These are phyloP conservation scores for Melanotaenia pygmaea DNA, from an alignment of 2,797 vertebrate species.

Conservation along the genomic window DNA sequence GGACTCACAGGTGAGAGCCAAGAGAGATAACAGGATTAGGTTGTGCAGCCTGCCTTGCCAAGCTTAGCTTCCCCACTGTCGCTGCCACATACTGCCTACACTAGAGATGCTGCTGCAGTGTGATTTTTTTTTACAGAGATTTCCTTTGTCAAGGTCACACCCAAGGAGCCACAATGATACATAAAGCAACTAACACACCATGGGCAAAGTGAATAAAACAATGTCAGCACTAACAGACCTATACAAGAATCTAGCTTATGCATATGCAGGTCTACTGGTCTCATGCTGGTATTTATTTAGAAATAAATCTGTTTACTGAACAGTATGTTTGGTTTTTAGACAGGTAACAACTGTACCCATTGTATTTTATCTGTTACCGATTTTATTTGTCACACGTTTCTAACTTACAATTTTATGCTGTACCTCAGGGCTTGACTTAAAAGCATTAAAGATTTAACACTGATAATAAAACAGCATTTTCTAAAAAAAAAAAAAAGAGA, in stretches of 20 bases:
- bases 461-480: neutral
- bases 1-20: conserved; percentile 63
- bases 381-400: neutral
- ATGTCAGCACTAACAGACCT: conserved; percentile 18
- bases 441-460: neutral
- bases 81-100: conserved; percentile 59
- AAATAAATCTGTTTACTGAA: neutral
- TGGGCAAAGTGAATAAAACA: conserved; percentile 23
- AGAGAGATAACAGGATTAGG: conserved; percentile 77
- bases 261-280: neutral
- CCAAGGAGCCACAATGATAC: conserved; percentile 15
- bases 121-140: conserved; percentile 23
- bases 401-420: neutral
- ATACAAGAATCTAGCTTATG: neutral
- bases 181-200: conserved; percentile 17
- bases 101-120: conserved; percentile 40
- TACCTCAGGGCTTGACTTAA: neutral
- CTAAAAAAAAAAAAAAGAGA: too few species aligned
- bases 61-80: conserved; percentile 58
- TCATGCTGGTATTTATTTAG: neutral
- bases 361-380: neutral
- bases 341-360: neutral
- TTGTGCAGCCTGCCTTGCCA: conserved; percentile 39
- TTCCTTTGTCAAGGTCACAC: conserved; percentile 53
- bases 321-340: neutral